A percentile compares a stretch with the other conserved stretches of the same genome.
These are phyloP conservation scores for Epinotia bilunana DNA, from an alignment of 2,888 invertebrate genomes.

Conservation along the genomic window DNA sequence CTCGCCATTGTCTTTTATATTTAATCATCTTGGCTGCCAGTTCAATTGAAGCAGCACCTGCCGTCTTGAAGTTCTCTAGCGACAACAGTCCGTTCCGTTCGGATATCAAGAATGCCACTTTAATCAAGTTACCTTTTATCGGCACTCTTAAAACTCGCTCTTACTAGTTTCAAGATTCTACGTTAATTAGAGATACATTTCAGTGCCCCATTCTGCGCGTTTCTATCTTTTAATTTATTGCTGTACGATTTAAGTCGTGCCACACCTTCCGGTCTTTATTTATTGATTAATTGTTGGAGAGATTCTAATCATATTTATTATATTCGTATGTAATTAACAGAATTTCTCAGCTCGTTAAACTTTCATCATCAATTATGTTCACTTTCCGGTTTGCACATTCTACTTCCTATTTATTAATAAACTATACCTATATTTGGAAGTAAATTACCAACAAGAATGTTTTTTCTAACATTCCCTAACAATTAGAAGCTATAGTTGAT, in stretches of 20 bases:
- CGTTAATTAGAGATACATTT: slow-evolving; percentile 34
- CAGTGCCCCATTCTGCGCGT: slow-evolving; percentile 8
- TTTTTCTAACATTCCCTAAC: neutral
- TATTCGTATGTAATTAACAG: slow-evolving; percentile 27
- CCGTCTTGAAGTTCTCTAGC: slow-evolving; percentile 24
- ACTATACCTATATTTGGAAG: slow-evolving; percentile 7
- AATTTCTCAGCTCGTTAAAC: slow-evolving; percentile 31
- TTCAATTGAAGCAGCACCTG: slow-evolving; percentile 39
- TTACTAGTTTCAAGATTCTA: slow-evolving; percentile 31
- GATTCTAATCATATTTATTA: slow-evolving; percentile 13
- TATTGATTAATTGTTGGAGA: slow-evolving; percentile 29
- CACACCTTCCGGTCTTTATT: slow-evolving; percentile 21
- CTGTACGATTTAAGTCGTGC: slow-evolving; percentile 9
- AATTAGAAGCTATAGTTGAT: slow-evolving; percentile 11
- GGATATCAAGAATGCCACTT: slow-evolving; percentile 38
- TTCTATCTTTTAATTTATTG: slow-evolving; percentile 10
- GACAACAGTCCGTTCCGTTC: slow-evolving; percentile 28
- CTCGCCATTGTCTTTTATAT: slow-evolving; percentile 35
- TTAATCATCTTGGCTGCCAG: slow-evolving; percentile 18
- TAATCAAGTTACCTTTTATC: slow-evolving; percentile 38
- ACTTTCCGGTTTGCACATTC: slow-evolving; percentile 24
- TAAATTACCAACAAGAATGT: neutral
- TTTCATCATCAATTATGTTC: slow-evolving; percentile 36
- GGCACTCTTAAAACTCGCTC: slow-evolving; percentile 21
- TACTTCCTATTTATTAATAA: neutral